Percentiles rank a stretch among this genome's conserved stretches.
Evolutionary conservation across 1,140 invertebrate species (phyloP).

Genomic region (Himalopsyche phryganea): DNA sequence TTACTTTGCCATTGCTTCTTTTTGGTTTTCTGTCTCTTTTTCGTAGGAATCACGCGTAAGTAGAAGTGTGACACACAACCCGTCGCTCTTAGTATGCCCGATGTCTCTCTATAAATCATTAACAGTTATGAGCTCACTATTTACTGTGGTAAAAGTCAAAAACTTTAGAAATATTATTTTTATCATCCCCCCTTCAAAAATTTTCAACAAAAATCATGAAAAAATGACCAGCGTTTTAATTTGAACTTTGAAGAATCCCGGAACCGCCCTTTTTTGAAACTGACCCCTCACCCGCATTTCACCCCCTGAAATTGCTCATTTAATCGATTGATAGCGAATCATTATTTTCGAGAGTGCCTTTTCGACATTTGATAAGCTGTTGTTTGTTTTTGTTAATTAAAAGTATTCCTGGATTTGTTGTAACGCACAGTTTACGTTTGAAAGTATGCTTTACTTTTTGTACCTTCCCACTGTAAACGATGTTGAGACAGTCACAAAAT

Average conservation of each 20-base stretch:
- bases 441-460: too few species aligned
- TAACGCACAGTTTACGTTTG: too few species aligned
- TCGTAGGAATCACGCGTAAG: conserved; percentile 57
- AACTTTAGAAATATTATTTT: background rate
- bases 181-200: background rate
- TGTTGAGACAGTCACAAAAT: too few species aligned
- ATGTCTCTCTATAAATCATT: conserved; percentile 24
- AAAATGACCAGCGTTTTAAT: background rate
- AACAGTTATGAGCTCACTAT: conserved; percentile 18
- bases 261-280: background rate
- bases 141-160: conserved; percentile 25
- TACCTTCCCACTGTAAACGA: too few species aligned
- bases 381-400: conserved; percentile 1
- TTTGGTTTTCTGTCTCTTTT: conserved; percentile 48
- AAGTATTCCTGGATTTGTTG: too few species aligned
- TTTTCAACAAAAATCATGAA: conserved; percentile 4
- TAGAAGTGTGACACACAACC: conserved; percentile 37
- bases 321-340: background rate
- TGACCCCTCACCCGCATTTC: background rate
- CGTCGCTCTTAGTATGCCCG: conserved; percentile 28
- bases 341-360: conserved; percentile 21
- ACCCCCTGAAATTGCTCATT: background rate
- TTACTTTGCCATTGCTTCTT: conserved; percentile 27
- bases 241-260: conserved; percentile 1
- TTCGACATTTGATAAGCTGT: conserved; percentile 17